These are phyloP conservation scores for Phenganax subtilis DNA, from an alignment of 92 coral and sea anemone species.

Conservation along the genomic window DNA sequence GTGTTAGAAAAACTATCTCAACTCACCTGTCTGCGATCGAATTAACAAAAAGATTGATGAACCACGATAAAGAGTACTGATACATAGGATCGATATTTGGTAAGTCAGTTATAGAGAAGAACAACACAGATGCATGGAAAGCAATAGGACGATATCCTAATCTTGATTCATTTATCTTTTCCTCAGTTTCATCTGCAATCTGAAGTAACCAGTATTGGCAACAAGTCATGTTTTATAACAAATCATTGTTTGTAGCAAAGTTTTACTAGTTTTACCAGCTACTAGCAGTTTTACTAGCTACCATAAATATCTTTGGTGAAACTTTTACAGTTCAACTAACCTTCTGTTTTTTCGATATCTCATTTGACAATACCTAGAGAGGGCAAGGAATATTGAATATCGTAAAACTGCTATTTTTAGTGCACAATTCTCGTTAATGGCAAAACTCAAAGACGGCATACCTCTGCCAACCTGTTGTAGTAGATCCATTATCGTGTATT, in stretches of 20 bases:
- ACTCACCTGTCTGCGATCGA: conserved; percentile 94
- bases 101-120: conserved; percentile 92
- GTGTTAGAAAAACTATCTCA: background rate
- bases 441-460: too few species aligned
- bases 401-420: background rate
- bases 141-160: conserved; percentile 95
- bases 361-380: conserved; percentile 90
- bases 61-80: conserved; percentile 98
- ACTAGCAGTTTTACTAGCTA: too few species aligned
- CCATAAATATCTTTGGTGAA: too few species aligned
- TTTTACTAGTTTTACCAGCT: too few species aligned
- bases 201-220: background rate
- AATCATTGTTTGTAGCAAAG: too few species aligned
- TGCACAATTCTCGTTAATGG: too few species aligned
- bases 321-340: conserved; percentile 34
- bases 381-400: background rate
- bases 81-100: conserved; percentile 99
- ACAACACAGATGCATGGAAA: conserved; percentile 92
- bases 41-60: conserved; percentile 91
- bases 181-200: conserved; percentile 98
- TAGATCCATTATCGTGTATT: too few species aligned
- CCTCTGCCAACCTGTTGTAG: too few species aligned
- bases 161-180: conserved; percentile 91
- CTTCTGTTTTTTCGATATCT: conserved; percentile 96
- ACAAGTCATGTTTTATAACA: too few species aligned